phyloP scores from a whole-genome alignment of 2,888 invertebrate genomes.

The Poecilobothrus nobilitatus region DNA sequence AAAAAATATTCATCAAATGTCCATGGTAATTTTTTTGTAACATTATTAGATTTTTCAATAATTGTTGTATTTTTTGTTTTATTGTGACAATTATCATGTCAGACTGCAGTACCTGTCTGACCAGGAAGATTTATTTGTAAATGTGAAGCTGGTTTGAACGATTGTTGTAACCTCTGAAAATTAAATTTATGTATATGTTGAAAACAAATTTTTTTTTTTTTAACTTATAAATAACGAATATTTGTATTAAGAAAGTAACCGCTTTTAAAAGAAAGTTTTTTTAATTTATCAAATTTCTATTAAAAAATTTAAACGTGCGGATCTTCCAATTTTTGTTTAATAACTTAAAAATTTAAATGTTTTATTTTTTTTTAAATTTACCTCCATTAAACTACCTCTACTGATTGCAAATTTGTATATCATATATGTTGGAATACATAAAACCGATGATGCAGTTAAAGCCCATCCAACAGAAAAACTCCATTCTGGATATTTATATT shows the following conservation, averaged over 20 bases:
- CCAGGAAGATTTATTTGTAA: slow-evolving; percentile 40
- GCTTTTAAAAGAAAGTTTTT: too few relatives aligned
- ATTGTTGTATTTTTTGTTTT: slow-evolving; percentile 22
- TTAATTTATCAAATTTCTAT: too few relatives aligned
- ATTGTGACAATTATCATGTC: slow-evolving; percentile 35
- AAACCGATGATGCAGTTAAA: slow-evolving; percentile 74
- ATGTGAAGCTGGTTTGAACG: slow-evolving; percentile 35
- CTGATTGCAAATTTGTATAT: slow-evolving; percentile 66
- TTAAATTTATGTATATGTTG: not conserved
- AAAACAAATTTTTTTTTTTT: not conserved
- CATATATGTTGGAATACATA: slow-evolving; percentile 78
- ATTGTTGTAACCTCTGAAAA: slow-evolving; percentile 23
- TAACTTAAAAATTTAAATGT: too few relatives aligned
- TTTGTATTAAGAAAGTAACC: too few relatives aligned
- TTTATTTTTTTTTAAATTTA: slow-evolving; percentile 29
- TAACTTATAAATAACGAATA: not conserved
- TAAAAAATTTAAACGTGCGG: too few relatives aligned
- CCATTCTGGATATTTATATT: slow-evolving; percentile 71
- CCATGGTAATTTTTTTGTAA: slow-evolving; percentile 17
- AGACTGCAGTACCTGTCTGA: slow-evolving; percentile 42
- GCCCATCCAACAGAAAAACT: slow-evolving; percentile 72
- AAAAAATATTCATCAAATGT: slow-evolving; percentile 8
- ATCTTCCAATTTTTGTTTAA: too few relatives aligned
- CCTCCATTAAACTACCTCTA: slow-evolving; percentile 52
- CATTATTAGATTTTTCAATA: slow-evolving; percentile 19